Conservation (phyloP, 2,113 vertebrate genomes). For the Promerops cafer region DNA sequence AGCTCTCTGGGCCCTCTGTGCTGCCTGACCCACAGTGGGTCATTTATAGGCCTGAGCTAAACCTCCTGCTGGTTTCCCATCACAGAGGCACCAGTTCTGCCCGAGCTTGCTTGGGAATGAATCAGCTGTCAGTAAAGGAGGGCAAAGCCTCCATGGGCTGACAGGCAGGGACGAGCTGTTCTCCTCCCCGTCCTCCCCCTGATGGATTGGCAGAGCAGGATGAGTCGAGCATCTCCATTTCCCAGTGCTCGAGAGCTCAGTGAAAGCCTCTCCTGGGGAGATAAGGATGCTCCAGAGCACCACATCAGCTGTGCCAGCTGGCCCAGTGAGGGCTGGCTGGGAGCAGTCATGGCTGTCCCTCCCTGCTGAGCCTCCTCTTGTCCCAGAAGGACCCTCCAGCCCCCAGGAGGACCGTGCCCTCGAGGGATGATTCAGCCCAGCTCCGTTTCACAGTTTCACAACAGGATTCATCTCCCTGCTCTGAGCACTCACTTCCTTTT, state of each 20-base stretch:
- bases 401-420: not conserved
- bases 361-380: fast-evolving
- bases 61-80: not conserved
- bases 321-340: not conserved
- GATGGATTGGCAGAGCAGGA: not conserved
- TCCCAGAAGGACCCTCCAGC: not conserved
- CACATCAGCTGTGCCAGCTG: not conserved
- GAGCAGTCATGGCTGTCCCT: not conserved
- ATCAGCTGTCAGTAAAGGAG: not conserved
- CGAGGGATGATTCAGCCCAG: not conserved
- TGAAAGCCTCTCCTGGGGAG: not conserved
- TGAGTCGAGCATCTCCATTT: not conserved
- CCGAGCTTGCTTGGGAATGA: not conserved
- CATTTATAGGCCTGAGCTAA: not conserved
- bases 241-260: not conserved
- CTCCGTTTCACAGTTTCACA: not conserved
- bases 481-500: not conserved
- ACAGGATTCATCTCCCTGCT: not conserved
- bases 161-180: not conserved
- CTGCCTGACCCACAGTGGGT: not conserved
- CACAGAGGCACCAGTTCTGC: not conserved
- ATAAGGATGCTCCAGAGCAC: conserved; percentile 24
- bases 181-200: not conserved
- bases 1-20: not conserved
- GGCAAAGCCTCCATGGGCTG: not conserved